phyloP scores from a whole-genome alignment of 2,113 vertebrate genomes.

The Crotalus helleri region DNA sequence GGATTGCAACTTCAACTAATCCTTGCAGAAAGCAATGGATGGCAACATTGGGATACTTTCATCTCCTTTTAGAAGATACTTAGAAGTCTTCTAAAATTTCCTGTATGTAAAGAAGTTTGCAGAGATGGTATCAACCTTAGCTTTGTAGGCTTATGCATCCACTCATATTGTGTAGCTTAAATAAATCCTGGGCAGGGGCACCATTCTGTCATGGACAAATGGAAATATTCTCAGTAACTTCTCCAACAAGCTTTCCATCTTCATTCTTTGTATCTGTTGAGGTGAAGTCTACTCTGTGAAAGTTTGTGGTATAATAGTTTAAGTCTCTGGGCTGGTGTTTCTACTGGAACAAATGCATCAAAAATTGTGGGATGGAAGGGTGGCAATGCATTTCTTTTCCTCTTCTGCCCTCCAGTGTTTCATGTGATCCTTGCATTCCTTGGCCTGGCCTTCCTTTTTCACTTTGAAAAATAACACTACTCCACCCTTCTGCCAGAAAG shows the following conservation, averaged over 20 bases:
- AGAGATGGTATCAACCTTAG: background rate
- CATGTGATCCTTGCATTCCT: background rate
- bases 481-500: background rate
- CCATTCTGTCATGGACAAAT: background rate
- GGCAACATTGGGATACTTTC: background rate
- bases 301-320: background rate
- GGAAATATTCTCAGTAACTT: background rate
- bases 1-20: background rate
- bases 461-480: background rate
- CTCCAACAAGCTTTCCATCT: background rate
- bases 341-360: background rate
- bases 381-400: background rate
- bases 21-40: background rate
- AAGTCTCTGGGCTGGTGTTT: background rate
- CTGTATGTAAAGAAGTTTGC: background rate
- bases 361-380: background rate
- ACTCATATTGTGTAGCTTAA: background rate
- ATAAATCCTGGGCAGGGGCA: background rate
- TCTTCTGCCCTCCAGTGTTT: conserved; percentile 12
- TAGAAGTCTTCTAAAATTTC: background rate
- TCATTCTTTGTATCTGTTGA: background rate
- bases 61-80: background rate
- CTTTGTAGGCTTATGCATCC: background rate
- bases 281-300: background rate
- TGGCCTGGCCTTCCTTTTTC: background rate